Conservation (phyloP, 2,797 vertebrate genomes). For the Phrynocephalus forsythii region DNA sequence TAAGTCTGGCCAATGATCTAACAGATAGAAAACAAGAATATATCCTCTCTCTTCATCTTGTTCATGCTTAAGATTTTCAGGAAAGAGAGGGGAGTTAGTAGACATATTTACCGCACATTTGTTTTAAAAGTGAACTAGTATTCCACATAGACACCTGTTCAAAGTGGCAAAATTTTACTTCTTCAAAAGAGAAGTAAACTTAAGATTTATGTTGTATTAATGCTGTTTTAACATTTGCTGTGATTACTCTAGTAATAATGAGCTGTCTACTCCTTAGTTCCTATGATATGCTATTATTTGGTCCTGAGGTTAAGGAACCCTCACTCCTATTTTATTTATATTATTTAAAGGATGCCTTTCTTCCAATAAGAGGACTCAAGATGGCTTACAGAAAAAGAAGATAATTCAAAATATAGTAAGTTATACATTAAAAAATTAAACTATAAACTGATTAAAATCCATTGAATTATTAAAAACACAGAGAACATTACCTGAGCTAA, state of each 20-base stretch:
- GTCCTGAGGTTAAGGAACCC: neutral
- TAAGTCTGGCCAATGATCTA: constrained; percentile 25
- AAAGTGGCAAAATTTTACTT: neutral
- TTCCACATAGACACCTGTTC: neutral
- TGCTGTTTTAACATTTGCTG: neutral
- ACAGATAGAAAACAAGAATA: constrained; percentile 19
- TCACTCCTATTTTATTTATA: no score
- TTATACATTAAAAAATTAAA: no score
- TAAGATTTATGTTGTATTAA: neutral
- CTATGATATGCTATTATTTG: neutral
- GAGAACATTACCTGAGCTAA: no score
- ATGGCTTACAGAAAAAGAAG: no score
- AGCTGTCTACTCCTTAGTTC: neutral
- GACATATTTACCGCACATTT: neutral
- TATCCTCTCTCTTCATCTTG: neutral
- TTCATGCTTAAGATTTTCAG: constrained; percentile 4
- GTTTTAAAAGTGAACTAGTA: neutral
- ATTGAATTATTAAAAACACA: no score
- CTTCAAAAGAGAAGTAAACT: neutral
- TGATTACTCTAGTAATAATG: no score
- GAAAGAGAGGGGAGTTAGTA: neutral
- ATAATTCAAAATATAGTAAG: no score
- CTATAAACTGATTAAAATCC: no score
- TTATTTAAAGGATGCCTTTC: no score
- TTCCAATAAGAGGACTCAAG: no score